A percentile compares a stretch with the other conserved stretches of the same genome.
phyloP scores from a whole-genome alignment of 2,113 vertebrate genomes.

The Symphodus melops region DNA sequence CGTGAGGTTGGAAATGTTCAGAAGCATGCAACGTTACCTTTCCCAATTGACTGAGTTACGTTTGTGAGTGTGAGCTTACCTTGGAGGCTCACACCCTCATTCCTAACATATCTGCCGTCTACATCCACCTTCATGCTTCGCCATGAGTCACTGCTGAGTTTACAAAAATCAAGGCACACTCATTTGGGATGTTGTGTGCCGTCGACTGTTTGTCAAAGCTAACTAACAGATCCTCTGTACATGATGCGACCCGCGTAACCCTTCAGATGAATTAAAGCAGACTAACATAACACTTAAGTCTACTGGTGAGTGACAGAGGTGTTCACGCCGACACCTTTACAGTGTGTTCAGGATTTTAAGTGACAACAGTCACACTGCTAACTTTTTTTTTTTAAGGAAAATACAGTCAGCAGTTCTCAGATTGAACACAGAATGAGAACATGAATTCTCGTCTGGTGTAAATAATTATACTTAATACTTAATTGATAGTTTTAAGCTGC shows the following conservation, averaged over 20 bases:
- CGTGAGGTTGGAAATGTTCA: neutral
- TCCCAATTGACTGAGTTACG: conserved; percentile 27
- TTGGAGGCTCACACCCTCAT: conserved; percentile 57
- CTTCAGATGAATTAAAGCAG: neutral
- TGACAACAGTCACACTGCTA: neutral
- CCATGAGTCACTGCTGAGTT: conserved; percentile 25
- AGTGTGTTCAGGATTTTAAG: neutral
- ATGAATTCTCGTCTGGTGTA: too few species aligned
- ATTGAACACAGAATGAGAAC: too few species aligned
- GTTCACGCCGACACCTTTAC: neutral
- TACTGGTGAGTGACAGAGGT: neutral
- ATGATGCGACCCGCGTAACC: neutral
- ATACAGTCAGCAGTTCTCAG: neutral
- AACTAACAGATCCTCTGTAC: neutral
- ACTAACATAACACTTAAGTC: neutral
- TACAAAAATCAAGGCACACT: neutral
- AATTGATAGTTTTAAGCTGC: too few species aligned
- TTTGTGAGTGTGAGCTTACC: neutral
- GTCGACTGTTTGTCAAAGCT: neutral
- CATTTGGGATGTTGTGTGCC: too few species aligned
- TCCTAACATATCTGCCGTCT: conserved; percentile 37
- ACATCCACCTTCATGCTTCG: conserved; percentile 18
- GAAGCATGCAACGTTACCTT: conserved; percentile 14
- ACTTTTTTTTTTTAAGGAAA: neutral
- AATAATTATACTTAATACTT: too few species aligned